phyloP scores from a whole-genome alignment of 2,888 invertebrate species.

The Pandemis cinnamomeana region DNA sequence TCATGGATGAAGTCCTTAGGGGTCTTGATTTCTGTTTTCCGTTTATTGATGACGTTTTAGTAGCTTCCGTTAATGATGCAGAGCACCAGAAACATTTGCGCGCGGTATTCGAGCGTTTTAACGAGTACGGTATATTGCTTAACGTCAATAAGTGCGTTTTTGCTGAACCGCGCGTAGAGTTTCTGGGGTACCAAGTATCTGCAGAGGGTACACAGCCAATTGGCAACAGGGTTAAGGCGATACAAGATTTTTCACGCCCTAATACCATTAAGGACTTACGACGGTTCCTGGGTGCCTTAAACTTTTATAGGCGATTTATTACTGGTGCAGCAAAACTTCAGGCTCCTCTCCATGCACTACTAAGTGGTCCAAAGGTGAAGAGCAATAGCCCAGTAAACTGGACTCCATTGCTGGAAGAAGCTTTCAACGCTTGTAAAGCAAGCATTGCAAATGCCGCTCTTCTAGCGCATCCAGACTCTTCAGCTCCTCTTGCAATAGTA shows the following conservation, averaged over 20 bases:
- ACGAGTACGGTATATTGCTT: background rate
- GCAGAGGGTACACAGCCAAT: slow-evolving; percentile 42
- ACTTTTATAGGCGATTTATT: too few species aligned
- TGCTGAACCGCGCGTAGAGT: background rate
- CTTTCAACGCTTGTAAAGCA: too few species aligned
- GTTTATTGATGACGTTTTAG: slow-evolving; percentile 18
- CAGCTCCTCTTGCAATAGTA: too few species aligned
- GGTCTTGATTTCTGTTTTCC: slow-evolving; percentile 19
- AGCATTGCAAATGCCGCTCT: too few species aligned
- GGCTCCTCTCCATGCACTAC: too few species aligned
- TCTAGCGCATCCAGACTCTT: too few species aligned
- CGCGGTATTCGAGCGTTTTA: background rate
- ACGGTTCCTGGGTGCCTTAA: too few species aligned
- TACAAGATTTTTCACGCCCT: background rate
- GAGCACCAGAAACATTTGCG: slow-evolving; percentile 48
- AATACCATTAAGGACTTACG: background rate
- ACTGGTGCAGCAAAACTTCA: too few species aligned
- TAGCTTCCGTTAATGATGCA: slow-evolving; percentile 12
- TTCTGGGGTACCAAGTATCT: background rate
- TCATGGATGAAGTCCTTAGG: slow-evolving; percentile 10
- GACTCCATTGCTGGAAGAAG: too few species aligned
- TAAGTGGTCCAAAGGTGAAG: too few species aligned
- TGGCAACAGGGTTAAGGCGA: slow-evolving; percentile 24
- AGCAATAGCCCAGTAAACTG: too few species aligned
- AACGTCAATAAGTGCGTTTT: background rate